Evolutionary conservation across 2,113 vertebrate species (phyloP).

Genomic region (Heteronetta atricapilla): DNA sequence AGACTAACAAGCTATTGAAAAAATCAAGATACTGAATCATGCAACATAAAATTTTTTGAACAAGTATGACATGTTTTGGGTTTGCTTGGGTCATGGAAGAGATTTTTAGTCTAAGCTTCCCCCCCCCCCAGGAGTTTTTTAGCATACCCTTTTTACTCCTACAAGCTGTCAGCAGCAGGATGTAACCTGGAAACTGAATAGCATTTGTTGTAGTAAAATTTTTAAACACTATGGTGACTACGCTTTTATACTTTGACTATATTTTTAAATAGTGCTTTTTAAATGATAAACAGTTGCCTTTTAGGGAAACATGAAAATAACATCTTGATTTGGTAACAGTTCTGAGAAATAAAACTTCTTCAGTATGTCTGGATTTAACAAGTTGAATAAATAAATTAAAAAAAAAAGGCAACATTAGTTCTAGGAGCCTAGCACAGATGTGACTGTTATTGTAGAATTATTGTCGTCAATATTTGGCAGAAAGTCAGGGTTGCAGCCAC

Average conservation of each 20-base stretch:
- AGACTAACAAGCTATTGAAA: background rate
- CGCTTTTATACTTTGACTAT: background rate
- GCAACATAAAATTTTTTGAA: background rate
- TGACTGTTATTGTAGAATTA: background rate
- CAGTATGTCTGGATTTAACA: background rate
- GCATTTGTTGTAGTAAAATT: background rate
- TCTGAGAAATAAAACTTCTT: background rate
- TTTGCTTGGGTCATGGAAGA: background rate
- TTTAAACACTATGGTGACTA: background rate
- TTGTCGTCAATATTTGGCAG: background rate
- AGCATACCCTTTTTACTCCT: accelerated
- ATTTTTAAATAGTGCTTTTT: background rate
- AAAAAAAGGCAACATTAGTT: background rate
- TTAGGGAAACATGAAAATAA: background rate
- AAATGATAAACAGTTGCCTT: background rate
- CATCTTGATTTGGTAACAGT: background rate
- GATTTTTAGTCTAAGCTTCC: background rate
- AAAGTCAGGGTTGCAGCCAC: background rate
- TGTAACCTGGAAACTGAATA: background rate
- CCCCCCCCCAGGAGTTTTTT: background rate
- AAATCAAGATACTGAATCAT: background rate
- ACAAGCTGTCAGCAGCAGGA: background rate
- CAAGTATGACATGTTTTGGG: background rate
- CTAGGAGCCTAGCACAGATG: background rate
- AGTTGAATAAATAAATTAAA: background rate